phyloP scores from a whole-genome alignment of 1,140 invertebrate genomes.

The Polypedilum pembai region DNA sequence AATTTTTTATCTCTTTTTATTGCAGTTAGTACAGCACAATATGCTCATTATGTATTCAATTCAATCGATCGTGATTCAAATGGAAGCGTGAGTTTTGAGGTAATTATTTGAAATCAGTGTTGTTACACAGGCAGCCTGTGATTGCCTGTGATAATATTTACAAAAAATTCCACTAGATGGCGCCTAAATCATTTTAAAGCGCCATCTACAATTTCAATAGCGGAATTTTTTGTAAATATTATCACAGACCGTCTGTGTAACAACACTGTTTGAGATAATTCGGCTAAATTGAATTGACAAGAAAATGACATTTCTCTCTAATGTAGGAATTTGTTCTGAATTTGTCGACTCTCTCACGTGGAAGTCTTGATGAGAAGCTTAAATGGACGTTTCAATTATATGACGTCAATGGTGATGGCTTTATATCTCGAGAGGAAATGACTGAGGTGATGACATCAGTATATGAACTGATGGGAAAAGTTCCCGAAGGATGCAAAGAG shows the following conservation, averaged over 20 bases:
- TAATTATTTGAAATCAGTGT: no score
- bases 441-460: conserved; percentile 88
- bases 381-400: conserved; percentile 92
- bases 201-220: no score
- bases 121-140: no score
- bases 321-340: conserved; percentile 82
- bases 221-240: no score
- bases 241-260: conserved; percentile 44
- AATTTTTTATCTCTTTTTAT: conserved; percentile 35
- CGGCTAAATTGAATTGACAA: no score
- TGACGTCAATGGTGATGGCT: conserved; percentile 92
- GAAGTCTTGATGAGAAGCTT: conserved; percentile 84
- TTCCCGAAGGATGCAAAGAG: conserved; percentile 65
- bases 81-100: conserved; percentile 83
- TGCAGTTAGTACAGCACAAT: conserved; percentile 78
- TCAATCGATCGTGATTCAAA: conserved; percentile 81
- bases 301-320: conserved; percentile 29
- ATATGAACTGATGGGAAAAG: conserved; percentile 86
- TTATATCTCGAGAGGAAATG: conserved; percentile 90
- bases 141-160: no score
- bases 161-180: no score
- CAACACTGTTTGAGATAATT: no score
- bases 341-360: conserved; percentile 80
- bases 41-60: conserved; percentile 85
- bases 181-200: no score